These are phyloP conservation scores for Stomatorhinus walkeri DNA, from an alignment of 2,797 vertebrate genomes.

Conservation along the genomic window DNA sequence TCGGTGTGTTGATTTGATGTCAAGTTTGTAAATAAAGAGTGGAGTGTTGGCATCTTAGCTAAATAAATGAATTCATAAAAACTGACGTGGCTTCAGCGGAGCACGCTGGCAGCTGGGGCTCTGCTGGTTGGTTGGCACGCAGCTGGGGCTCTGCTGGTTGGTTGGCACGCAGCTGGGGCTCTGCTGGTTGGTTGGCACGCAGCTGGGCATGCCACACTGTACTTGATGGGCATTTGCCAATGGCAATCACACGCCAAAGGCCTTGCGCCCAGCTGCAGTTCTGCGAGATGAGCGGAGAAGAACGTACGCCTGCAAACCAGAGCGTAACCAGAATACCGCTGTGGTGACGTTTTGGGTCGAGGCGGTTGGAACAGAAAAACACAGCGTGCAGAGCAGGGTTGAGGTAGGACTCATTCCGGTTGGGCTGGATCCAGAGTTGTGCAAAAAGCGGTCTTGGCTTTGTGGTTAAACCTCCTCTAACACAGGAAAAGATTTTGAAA, in stretches of 20 bases:
- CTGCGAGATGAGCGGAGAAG: slow-evolving; percentile 12
- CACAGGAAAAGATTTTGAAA: slow-evolving; percentile 14
- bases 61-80: background rate
- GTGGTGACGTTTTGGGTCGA: slow-evolving; percentile 67
- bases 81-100: background rate
- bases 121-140: no score
- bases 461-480: background rate
- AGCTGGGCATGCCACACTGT: background rate
- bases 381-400: slow-evolving; percentile 22
- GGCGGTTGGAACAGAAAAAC: slow-evolving; percentile 59
- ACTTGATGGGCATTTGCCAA: background rate
- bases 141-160: no score
- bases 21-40: background rate
- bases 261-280: slow-evolving; percentile 8
- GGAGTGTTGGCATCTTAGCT: background rate
- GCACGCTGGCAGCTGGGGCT: no score
- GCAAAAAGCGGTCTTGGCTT: background rate
- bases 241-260: background rate
- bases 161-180: background rate
- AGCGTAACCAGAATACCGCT: slow-evolving; percentile 71
- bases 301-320: slow-evolving; percentile 54
- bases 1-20: background rate
- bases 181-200: background rate
- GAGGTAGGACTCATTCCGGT: background rate
- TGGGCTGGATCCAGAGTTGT: background rate